Evolutionary conservation across 2,113 vertebrate genomes (phyloP).

Genomic region (Phaethornis superciliosus): DNA sequence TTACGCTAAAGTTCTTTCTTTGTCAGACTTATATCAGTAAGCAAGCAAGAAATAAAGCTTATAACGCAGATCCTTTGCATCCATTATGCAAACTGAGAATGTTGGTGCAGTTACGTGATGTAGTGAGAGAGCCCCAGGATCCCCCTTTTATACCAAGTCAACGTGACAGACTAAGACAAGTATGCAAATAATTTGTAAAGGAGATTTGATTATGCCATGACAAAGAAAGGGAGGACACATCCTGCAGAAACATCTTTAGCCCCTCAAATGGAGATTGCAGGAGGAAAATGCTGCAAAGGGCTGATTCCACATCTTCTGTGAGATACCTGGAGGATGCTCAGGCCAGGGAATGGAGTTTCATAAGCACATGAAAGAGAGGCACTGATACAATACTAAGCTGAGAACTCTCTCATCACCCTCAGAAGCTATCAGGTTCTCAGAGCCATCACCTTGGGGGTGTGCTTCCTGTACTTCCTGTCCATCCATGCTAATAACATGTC

Average conservation of each 20-base stretch:
- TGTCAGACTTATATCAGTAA: not conserved
- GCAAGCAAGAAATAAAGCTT: not conserved
- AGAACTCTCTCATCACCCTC: not conserved
- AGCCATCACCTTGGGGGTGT: not conserved
- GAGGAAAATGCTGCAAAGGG: not conserved
- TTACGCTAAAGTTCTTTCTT: not conserved
- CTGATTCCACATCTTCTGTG: not conserved
- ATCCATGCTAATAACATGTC: not conserved
- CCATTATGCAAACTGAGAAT: not conserved
- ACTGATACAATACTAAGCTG: not conserved
- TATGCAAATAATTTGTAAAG: not conserved
- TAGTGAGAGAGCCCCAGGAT: not conserved
- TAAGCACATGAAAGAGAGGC: not conserved
- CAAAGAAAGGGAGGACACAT: not conserved
- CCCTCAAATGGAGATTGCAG: not conserved
- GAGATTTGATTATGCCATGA: not conserved
- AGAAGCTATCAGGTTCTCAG: not conserved
- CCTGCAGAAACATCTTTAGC: not conserved
- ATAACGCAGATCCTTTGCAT: not conserved
- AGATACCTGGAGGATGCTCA: not conserved
- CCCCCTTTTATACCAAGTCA: not conserved
- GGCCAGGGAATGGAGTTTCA: accelerated
- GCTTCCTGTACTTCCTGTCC: not conserved
- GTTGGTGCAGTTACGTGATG: not conserved
- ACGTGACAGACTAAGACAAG: not conserved